Conservation (phyloP, 2,888 invertebrate species). For the Lydus trimaculatus region DNA sequence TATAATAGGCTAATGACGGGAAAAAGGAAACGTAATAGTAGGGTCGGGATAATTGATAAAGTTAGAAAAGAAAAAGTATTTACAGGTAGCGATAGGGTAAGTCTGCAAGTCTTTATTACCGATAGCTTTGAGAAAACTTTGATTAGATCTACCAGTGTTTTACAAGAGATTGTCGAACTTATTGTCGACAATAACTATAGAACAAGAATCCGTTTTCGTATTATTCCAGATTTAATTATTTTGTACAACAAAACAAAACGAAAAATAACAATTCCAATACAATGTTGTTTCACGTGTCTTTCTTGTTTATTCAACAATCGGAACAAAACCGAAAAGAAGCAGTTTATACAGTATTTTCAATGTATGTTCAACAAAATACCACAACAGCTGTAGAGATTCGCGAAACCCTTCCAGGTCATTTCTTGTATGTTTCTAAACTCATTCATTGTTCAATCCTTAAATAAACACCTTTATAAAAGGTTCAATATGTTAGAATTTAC, state of each 20-base stretch:
- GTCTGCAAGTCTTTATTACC: constrained; percentile 25
- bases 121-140: constrained; percentile 27
- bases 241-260: too few species aligned
- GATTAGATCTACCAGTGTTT: constrained; percentile 27
- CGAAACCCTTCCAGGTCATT: constrained; percentile 32
- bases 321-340: constrained; percentile 29
- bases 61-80: constrained; percentile 36
- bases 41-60: constrained; percentile 38
- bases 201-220: background rate
- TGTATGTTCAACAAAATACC: constrained; percentile 25
- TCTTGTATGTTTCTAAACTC: constrained; percentile 20
- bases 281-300: constrained; percentile 29
- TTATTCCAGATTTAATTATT: constrained; percentile 27
- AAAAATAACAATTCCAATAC: constrained; percentile 7
- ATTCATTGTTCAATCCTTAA: constrained; percentile 19
- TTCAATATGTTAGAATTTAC: constrained; percentile 22
- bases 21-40: constrained; percentile 37
- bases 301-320: constrained; percentile 27
- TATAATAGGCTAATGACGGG: constrained; percentile 39
- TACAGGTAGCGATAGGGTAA: constrained; percentile 33
- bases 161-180: constrained; percentile 3
- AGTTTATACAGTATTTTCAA: constrained; percentile 30
- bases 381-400: constrained; percentile 22
- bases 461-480: constrained; percentile 26
- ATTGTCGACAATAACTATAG: constrained; percentile 6